Evolutionary conservation across 2,888 invertebrate genomes (phyloP), one percentile per base, ranked within the genome.

Genomic region (Meganola albula): DNA sequence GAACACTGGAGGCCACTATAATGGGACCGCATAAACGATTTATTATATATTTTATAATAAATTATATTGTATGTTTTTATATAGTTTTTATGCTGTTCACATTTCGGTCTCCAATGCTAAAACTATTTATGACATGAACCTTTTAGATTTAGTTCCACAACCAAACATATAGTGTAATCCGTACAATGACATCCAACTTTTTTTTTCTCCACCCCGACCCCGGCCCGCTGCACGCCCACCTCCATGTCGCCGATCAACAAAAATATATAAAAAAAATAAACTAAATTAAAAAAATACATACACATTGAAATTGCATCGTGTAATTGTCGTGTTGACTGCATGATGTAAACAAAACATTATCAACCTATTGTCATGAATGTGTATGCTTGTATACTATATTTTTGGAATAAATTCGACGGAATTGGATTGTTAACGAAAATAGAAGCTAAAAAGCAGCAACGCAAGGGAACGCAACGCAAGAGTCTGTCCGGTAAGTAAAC

Each of bases 391-490:
- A 50, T 31, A 38, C 46, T 54, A 40, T 41, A 41, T 37, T 42
- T 39, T 37, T 47, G 51, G 51, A 58, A 64, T 48, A 58, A 58
- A 63, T 57, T 54, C 51, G 52, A 63, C 54, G 66, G 63, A 69
- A 55, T 54, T 58, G 65, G 67, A 37, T 48, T 38, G 53, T 63
- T 67, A 61, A 65, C 71, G 76, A 77, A 72, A 74, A 73, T 89
- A 96, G 95, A 96, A 91, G 94, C 94, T 90, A 96, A 95, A 94
- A 95, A 95, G 92, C 93, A 93, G 90, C 92, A 93, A 90, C 93
- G 93, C 91, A 94, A 94, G 90, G 72, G 55, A 50, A 58, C 66
- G 23, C 80, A 80, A 39, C 79, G 84, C 71, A 95, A 95, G 91
- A 95, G 94, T 84, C 87, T 93, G 85, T 88, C 93, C 90, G 94